Evolutionary conservation across 37 sponge, comb jelly and placozoan species (phyloP), one percentile per base, ranked within the genome.

Genomic region (Diacarnus erythraeanus): DNA sequence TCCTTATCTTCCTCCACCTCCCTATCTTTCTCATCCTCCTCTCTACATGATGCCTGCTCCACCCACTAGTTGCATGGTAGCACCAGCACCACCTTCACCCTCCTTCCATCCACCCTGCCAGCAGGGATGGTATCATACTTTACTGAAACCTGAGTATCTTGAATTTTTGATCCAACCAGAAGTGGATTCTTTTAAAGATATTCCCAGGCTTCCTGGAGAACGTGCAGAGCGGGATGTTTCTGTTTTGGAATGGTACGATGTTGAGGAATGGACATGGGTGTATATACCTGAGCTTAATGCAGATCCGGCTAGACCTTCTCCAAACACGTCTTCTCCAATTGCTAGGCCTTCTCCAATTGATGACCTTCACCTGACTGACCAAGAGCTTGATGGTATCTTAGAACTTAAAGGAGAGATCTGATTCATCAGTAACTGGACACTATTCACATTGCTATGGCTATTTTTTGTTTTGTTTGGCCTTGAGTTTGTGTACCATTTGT

Each of bases 131-230:
- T 47, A 6, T 47, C 51, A 47, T 12, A 6, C 12, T 47, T 12
- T 12, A 47, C 51, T 12, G 51, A 47, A 12, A 47, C 10, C 51
- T 15, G 12, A 47, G 51, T 6, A 47, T 12, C 6, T 15, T 15
- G 51, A 12, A 47, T 47, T 47, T 31, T 43, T 81, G 37, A 51
- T 71, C 26, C 74, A 72, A 37, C 82, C 82, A 17, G 43, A 63
- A 9, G 67, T 82, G 30, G 74, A 74, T 37, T 57, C 66, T 2
- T 82, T 65, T 31, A n/a, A 41, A 20, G 80, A 79, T 29, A 63
- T 67, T 23, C 80, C 80, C 4, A 39, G 57, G 41, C 47, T 79
- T 30, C 80, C 68, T 23, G 80, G 80, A 42, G 65, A 79, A 23
- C 35, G 23, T 25, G 12, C 25, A 2, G 72, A 44, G n/a, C 2